Percentiles rank a stretch among this genome's conserved stretches.
These are phyloP conservation scores for Cephus rjabovi DNA, from an alignment of 2,888 invertebrate genomes.

Conservation along the genomic window DNA sequence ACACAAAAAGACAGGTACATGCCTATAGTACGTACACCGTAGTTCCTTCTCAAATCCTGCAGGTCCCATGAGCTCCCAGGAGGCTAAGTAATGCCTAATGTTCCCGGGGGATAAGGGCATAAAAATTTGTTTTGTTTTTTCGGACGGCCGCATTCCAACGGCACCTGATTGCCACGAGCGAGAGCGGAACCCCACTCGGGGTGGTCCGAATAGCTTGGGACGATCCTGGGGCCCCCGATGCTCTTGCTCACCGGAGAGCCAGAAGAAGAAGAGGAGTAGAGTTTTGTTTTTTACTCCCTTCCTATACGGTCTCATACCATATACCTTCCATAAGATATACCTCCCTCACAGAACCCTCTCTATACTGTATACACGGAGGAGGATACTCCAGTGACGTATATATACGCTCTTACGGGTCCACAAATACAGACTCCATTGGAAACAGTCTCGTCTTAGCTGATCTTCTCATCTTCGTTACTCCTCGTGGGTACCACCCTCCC, in stretches of 20 bases:
- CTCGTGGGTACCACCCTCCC: not conserved
- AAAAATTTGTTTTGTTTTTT: conserved; percentile 60
- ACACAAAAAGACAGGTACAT: not conserved
- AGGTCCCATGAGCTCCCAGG: conserved; percentile 33
- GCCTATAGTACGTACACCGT: not conserved
- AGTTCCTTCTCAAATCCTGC: conserved; percentile 22
- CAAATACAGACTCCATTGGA: not conserved
- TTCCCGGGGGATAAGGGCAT: conserved; percentile 53
- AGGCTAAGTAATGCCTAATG: conserved; percentile 60
- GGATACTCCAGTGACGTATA: not conserved
- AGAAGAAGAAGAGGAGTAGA: conserved; percentile 16
- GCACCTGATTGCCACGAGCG: conserved; percentile 60
- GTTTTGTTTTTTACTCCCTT: conserved; percentile 35
- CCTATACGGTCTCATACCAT: conserved; percentile 17
- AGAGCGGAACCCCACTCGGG: conserved; percentile 48
- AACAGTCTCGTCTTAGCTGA: conserved; percentile 2
- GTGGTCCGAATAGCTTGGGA: conserved; percentile 60
- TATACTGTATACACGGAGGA: not conserved
- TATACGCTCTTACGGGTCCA: not conserved
- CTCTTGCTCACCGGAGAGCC: not conserved
- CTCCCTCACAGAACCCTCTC: conserved; percentile 17
- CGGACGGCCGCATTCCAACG: conserved; percentile 60
- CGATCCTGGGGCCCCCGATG: conserved; percentile 44
- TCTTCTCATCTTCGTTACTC: conserved; percentile 10
- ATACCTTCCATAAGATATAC: not conserved